Conservation (phyloP, 2,113 vertebrate species). For the Python bivittatus region DNA sequence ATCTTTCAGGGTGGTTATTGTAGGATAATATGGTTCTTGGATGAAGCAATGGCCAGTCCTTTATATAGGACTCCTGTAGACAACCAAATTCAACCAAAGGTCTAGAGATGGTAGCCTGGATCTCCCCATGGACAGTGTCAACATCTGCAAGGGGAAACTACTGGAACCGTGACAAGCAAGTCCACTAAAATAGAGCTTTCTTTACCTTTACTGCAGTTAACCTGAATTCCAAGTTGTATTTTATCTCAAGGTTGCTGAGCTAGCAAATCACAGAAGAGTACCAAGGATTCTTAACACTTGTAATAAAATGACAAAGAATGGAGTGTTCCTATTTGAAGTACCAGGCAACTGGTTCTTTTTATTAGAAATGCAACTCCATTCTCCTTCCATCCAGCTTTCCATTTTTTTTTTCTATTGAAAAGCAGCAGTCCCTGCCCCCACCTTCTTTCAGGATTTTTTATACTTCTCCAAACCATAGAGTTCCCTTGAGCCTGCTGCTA, state of each 20-base stretch:
- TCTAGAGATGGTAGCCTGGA: background rate
- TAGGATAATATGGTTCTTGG: background rate
- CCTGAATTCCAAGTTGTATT: background rate
- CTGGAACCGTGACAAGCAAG: background rate
- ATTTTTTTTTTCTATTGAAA: too few relatives aligned
- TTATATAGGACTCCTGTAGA: too few relatives aligned
- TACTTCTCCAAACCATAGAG: background rate
- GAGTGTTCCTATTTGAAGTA: too few relatives aligned
- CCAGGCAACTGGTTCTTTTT: too few relatives aligned
- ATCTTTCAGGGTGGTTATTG: background rate
- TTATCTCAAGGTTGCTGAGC: background rate
- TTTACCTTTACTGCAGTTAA: background rate
- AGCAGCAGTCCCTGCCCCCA: too few relatives aligned
- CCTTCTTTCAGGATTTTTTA: too few relatives aligned
- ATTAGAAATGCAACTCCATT: too few relatives aligned
- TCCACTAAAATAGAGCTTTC: background rate
- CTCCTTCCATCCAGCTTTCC: too few relatives aligned
- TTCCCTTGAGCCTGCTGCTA: background rate
- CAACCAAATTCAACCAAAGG: background rate
- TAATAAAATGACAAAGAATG: too few relatives aligned
- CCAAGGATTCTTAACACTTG: background rate
- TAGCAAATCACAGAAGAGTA: background rate
- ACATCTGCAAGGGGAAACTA: background rate
- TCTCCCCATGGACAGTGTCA: background rate
- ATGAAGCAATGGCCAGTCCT: background rate